phyloP scores from a whole-genome alignment of 1,140 invertebrate species.

The Drosophila aff. region DNA sequence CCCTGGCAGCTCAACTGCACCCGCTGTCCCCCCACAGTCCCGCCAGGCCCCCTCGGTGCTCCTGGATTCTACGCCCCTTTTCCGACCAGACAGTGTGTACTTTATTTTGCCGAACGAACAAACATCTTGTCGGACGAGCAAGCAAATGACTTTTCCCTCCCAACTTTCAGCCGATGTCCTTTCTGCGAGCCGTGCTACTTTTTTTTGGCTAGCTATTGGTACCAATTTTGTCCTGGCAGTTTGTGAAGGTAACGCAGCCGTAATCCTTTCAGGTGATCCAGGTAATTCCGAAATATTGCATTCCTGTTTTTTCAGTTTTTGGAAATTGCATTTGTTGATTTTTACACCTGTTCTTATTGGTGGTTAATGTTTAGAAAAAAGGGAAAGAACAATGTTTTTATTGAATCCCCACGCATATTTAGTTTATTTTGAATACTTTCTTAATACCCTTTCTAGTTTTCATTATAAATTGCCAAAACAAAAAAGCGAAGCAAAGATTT shows the following conservation, averaged over 20 bases:
- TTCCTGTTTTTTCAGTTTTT: neutral
- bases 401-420: neutral
- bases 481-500: no score
- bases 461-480: neutral
- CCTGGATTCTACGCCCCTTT: slow-evolving; percentile 11
- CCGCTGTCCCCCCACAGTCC: slow-evolving; percentile 13
- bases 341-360: no score
- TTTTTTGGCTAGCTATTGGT: slow-evolving; percentile 23
- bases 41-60: slow-evolving; percentile 17
- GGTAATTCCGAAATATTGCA: slow-evolving; percentile 28
- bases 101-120: slow-evolving; percentile 84
- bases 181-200: slow-evolving; percentile 46
- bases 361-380: no score
- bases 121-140: slow-evolving; percentile 84
- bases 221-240: slow-evolving; percentile 9
- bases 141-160: slow-evolving; percentile 83
- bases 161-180: slow-evolving; percentile 68
- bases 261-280: slow-evolving; percentile 34
- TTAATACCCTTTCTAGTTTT: neutral
- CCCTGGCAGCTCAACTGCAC: slow-evolving; percentile 62
- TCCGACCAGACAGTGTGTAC: slow-evolving; percentile 66
- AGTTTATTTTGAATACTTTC: neutral
- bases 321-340: neutral
- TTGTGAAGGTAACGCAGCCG: slow-evolving; percentile 21
- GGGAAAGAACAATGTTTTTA: no score